Evolutionary conservation across 1,140 invertebrate species (phyloP), one percentile per base, ranked within the genome.

Genomic region (Lepidurus couesii): DNA sequence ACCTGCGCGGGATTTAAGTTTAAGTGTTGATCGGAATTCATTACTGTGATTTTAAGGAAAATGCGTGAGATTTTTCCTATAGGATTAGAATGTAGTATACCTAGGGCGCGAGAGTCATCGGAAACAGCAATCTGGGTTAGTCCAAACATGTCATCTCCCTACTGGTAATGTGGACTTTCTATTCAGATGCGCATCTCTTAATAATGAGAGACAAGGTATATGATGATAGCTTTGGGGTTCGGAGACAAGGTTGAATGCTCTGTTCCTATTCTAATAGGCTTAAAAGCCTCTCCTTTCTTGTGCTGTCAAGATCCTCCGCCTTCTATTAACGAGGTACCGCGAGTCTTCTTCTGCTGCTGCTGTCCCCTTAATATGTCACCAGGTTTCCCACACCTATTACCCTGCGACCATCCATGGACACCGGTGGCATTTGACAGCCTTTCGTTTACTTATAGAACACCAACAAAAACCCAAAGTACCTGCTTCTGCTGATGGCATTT

Each of bases 401-500:
- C 53, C 34, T 13, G n/a, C 53, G 53, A 65, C 53, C 53, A 65
- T 65, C 53, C 53, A 65, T 65, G 53, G 53, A 65, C 53, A 65
- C 53, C 53, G 53, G n/a, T 65, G 53, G 53, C 53, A 65, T 65
- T 65, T 65, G 53, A 65, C 53, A 65, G 53, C 53, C 53, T 16
- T 65, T 65, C 53, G 53, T 65, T 65, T 65, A 65, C 53, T 65
- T n/a, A 65, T 65, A 65, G 53, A 65, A 65, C 53, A 65, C 53
- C 53, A 65, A 65, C 53, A 65, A 65, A 65, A 65, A 9, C 53
- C 53, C 53, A 65, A 65, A 65, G 53, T 65, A 65, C 53, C 53
- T 65, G 53, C 53, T 65, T 65, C 21, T n/a, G 53, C 53, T 65
- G 4, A 13, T 65, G 53, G 53, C 53, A 7, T 65, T 65, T 16